Evolutionary conservation across 2,113 vertebrate species (phyloP), one percentile per base, ranked within the genome.

Genomic region (Orthonyx spaldingii): DNA sequence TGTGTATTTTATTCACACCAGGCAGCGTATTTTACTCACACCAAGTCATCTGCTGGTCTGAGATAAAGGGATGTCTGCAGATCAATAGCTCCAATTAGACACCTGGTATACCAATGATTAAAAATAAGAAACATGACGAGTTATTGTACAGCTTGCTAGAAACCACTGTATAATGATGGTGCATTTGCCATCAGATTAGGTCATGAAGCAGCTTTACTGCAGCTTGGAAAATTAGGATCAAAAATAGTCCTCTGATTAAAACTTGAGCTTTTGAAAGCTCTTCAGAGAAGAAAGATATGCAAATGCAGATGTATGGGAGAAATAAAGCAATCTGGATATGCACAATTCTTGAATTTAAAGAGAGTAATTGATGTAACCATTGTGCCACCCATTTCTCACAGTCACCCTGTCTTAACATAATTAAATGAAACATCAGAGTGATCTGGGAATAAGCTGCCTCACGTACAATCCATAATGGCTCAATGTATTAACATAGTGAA

Each of bases 191-290:
- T 91, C 87, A 65, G 91, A 95, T 92, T 87, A 85, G 91, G 93
- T 94, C 93, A 79, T 49, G 70, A 78, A 87, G 91, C 65, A 91
- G 87, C 87, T 94, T 93, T 94, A 65, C 77, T 91, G 89, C 74
- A 82, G 81, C 84, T 85, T 84, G 57, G 77, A 87, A 96, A 96
- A 93, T 94, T 22, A 94, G 49, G 50, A 82, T 84, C 84, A 91
- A 92, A 96, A 94, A 94, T 94, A 96, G 96, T 84, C 49, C 80
- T 81, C 69, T 97, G 89, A 92, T 96, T 96, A 95, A 96, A 95
- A 96, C 89, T 94, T 94, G 56, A 82, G 91, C 69, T 93, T 84
- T 42, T 84, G 86, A 94, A 96, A 91, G 94, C 95, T 92, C 94
- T 91, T 94, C 65, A 63, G 89, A 91, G 80, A 89, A 92, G 84